These are phyloP conservation scores for Rhodinocichla rosea DNA, from an alignment of 2,113 vertebrate genomes.

Conservation along the genomic window DNA sequence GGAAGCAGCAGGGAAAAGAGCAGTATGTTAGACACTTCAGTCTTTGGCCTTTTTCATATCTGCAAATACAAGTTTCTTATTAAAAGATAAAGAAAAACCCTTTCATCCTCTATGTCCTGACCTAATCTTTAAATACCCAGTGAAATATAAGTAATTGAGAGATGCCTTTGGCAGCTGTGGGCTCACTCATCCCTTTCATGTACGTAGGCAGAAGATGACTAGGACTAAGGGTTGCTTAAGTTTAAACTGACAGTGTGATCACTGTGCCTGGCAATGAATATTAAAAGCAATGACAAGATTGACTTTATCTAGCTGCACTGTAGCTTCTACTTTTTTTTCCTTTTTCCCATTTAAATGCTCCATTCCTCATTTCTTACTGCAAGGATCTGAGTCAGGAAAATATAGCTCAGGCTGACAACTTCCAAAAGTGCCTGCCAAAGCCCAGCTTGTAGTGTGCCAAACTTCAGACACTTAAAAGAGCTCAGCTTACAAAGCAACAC, in stretches of 20 bases:
- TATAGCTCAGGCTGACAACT: constrained; percentile 8
- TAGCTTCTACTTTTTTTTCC: not conserved
- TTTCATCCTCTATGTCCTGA: not conserved
- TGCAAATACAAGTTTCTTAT: constrained; percentile 50
- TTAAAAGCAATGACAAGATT: constrained; percentile 38
- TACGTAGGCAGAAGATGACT: constrained; percentile 11
- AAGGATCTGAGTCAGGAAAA: not conserved
- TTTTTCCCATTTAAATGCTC: not conserved
- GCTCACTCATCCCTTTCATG: constrained; percentile 44
- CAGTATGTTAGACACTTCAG: not conserved
- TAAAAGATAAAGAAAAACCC: constrained; percentile 52
- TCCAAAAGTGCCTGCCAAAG: not conserved
- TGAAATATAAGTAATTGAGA: constrained; percentile 43
- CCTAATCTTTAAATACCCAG: constrained; percentile 58
- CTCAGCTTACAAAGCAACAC: not conserved
- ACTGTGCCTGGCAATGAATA: constrained; percentile 24
- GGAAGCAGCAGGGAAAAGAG: not conserved
- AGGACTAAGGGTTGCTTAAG: constrained; percentile 31
- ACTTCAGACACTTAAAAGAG: not conserved
- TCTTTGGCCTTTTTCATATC: not conserved
- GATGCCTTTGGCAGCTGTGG: constrained; percentile 37
- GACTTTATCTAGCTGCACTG: constrained; percentile 20
- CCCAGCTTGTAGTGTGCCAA: not conserved
- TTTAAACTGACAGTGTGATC: constrained; percentile 38
- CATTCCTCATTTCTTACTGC: not conserved